These are phyloP conservation scores for Paratilapia polleni DNA, from an alignment of 2,113 vertebrate genomes.

Conservation along the genomic window DNA sequence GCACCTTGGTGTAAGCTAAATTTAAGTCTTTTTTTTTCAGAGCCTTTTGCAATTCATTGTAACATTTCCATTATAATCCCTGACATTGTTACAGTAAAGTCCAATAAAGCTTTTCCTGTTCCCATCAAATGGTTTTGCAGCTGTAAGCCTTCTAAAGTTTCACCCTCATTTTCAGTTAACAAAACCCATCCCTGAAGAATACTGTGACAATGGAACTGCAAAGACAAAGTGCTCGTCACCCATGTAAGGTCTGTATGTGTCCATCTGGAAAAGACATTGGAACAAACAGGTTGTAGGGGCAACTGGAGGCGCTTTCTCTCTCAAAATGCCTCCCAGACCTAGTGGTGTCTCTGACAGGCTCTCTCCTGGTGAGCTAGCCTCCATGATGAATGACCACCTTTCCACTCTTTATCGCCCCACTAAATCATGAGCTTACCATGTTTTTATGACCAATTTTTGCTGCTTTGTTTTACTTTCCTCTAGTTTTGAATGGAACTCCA, in stretches of 20 bases:
- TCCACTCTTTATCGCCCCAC: constrained; percentile 82
- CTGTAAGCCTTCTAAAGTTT: constrained; percentile 25
- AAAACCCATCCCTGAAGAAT: constrained; percentile 34
- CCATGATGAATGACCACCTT: constrained; percentile 82
- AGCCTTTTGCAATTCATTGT: neutral
- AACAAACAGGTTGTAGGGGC: constrained; percentile 63
- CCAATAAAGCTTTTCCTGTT: neutral
- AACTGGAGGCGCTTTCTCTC: constrained; percentile 48
- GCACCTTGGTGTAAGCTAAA: neutral
- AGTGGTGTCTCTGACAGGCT: constrained; percentile 76
- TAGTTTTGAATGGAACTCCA: constrained; percentile 72
- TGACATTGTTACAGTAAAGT: neutral
- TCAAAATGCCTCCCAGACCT: constrained; percentile 71
- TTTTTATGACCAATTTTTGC: constrained; percentile 83
- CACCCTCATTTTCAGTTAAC: constrained; percentile 33
- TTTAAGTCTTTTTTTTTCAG: neutral
- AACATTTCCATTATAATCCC: neutral
- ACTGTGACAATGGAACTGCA: constrained; percentile 50
- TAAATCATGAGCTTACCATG: constrained; percentile 83
- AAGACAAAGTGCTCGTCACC: constrained; percentile 54
- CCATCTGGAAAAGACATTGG: constrained; percentile 76
- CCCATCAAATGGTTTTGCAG: constrained; percentile 27
- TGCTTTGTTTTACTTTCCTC: constrained; percentile 75
- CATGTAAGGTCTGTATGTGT: constrained; percentile 42
- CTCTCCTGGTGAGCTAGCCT: constrained; percentile 79